Evolutionary conservation across 1,140 invertebrate species (phyloP), one percentile per base, ranked within the genome.

Genomic region (Elymnias hypermnestra): DNA sequence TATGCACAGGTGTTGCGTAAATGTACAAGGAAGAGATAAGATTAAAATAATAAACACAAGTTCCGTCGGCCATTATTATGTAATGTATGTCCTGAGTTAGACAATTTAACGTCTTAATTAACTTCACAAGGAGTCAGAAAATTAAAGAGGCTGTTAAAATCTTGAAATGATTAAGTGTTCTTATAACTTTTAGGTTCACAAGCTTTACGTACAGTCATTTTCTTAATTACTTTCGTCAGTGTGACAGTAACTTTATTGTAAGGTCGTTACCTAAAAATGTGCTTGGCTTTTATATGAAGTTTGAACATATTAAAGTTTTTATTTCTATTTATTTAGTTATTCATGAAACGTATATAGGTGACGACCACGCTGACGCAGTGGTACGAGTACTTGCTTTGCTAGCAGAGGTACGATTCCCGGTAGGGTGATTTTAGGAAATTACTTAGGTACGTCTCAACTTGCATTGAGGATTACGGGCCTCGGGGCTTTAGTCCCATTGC

Each of bases 31-130:
- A 25, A 12, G 10, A 8, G 26, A 4, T 12, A 29, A 29, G 10
- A 12, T 29, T 29, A 12, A 29, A 12, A 40, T 40, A 40, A 17
- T 39, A 23, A 29, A 29, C 7, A 17, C 14, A 31, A 42, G 6
- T 31, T 39, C 40, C 17, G 23, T 38, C 15, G 18, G 26, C 12
- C 36, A 3, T 37, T 48, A 33, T 35, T 28, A 39, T 9, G 17
- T 46, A 38, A 46, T 48, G 25, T 48, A 48, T 25, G 38, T 37
- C 28, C 38, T 48, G 36, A 18, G 40, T 42, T 36, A 35, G 31
- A 77, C 72, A 67, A 74, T 83, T 77, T 79, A 76, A 76, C 69
- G 69, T 76, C 63, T 77, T 78, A 77, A 83, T 83, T 79, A 79
- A 69, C 67, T 71, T 76, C 61, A 72, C 72, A 78, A 81, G 77